Evolutionary conservation across 2,113 vertebrate species (phyloP).

Genomic region (Grus americana): DNA sequence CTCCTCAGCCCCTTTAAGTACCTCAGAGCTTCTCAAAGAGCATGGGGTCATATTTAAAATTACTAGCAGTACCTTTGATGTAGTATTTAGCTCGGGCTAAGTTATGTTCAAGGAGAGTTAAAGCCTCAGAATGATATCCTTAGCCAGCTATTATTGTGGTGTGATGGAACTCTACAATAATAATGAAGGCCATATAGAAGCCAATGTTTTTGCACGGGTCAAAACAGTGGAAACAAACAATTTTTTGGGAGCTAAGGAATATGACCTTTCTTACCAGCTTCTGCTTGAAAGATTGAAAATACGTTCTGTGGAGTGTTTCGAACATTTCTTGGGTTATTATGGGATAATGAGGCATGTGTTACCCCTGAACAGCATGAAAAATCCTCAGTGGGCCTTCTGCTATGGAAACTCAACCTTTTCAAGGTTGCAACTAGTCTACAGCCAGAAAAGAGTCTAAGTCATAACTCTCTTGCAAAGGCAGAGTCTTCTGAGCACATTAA

Average conservation of each 20-base stretch:
- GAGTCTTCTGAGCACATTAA: not conserved
- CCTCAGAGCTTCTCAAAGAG: not conserved
- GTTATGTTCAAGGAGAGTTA: not conserved
- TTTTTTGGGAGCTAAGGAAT: not conserved
- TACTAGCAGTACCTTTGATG: not conserved
- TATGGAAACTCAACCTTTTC: not conserved
- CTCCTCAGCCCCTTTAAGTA: not conserved
- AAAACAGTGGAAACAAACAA: not conserved
- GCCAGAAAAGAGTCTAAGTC: not conserved
- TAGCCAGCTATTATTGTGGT: not conserved
- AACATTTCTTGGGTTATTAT: not conserved
- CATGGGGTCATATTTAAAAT: not conserved
- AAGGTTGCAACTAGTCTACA: not conserved
- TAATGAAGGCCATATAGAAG: not conserved
- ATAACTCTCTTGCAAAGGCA: not conserved
- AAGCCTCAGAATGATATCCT: not conserved
- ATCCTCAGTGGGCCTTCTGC: not conserved
- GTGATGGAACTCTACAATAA: not conserved
- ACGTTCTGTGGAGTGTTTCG: not conserved
- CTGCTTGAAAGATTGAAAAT: not conserved
- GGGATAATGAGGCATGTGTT: not conserved
- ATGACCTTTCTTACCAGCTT: not conserved
- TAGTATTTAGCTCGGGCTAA: not conserved
- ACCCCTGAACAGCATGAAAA: not conserved
- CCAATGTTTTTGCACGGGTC: not conserved